phyloP scores from a whole-genome alignment of 2,888 invertebrate species.

The Torymus texanus region DNA sequence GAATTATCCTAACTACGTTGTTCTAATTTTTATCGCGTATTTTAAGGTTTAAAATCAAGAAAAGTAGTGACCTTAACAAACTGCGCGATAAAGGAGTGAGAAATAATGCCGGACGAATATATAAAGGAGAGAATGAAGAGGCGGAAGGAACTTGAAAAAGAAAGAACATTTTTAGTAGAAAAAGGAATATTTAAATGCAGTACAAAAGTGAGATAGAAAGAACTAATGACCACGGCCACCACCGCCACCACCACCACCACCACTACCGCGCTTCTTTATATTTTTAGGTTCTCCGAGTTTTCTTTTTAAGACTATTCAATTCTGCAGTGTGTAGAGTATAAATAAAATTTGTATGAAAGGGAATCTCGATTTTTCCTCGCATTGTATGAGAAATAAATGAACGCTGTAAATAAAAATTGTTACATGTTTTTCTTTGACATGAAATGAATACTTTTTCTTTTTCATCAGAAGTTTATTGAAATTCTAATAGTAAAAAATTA shows the following conservation, averaged over 20 bases:
- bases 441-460: no score
- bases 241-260: background rate
- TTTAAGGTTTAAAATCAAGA: background rate
- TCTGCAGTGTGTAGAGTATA: background rate
- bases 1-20: no score
- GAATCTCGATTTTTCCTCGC: background rate
- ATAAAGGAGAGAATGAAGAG: slow-evolving; percentile 28
- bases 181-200: slow-evolving; percentile 34
- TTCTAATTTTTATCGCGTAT: no score
- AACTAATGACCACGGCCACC: slow-evolving; percentile 35
- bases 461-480: no score
- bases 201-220: slow-evolving; percentile 39
- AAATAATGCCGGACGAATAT: slow-evolving; percentile 25
- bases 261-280: slow-evolving; percentile 22
- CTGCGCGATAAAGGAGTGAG: slow-evolving; percentile 13
- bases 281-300: slow-evolving; percentile 7
- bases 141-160: slow-evolving; percentile 16
- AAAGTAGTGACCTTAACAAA: slow-evolving; percentile 10
- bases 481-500: no score
- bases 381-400: no score
- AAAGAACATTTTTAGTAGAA: background rate
- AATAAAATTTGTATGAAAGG: background rate
- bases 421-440: no score
- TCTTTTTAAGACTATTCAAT: slow-evolving; percentile 1
- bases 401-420: no score